A percentile compares a stretch with the other conserved stretches of the same genome.
These are phyloP conservation scores for Collichthys lucidus DNA, from an alignment of 2,113 vertebrate species.

Conservation along the genomic window DNA sequence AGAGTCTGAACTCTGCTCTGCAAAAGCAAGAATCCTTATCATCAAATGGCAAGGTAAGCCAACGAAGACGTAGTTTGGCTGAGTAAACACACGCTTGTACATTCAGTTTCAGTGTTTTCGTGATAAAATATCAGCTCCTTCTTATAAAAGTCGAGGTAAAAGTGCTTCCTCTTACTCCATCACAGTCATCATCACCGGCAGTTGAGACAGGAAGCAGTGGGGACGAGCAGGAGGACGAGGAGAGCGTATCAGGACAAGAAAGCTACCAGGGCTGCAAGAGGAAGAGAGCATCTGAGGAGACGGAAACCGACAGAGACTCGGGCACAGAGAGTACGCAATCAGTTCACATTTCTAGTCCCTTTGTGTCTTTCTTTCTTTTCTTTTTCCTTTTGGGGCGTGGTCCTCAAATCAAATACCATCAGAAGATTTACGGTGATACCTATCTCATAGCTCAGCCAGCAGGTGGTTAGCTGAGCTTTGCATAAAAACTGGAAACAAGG, in stretches of 20 bases:
- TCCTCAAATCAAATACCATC: neutral
- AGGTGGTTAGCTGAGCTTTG: neutral
- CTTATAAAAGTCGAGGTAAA: neutral
- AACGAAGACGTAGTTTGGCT: neutral
- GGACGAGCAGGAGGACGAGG: constrained; percentile 53
- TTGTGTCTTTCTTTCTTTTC: neutral
- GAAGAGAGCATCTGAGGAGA: constrained; percentile 64
- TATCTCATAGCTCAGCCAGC: neutral
- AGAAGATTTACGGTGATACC: neutral
- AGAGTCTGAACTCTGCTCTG: constrained; percentile 73
- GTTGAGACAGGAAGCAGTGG: constrained; percentile 47
- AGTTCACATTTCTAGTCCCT: neutral
- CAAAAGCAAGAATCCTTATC: constrained; percentile 66
- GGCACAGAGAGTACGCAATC: constrained; percentile 52
- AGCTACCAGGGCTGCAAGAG: constrained; percentile 59
- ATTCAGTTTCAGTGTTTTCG: neutral
- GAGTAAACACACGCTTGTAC: neutral
- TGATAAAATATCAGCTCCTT: neutral
- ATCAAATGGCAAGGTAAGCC: constrained; percentile 62
- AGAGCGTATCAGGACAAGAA: constrained; percentile 25
- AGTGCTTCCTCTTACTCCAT: neutral
- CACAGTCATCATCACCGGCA: constrained; percentile 39
- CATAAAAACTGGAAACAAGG: neutral
- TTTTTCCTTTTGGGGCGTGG: neutral
- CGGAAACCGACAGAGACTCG: constrained; percentile 57